Base-by-base conservation (phyloP, 1,140 invertebrate genomes). In the Hycleus phaleratus region DNA sequence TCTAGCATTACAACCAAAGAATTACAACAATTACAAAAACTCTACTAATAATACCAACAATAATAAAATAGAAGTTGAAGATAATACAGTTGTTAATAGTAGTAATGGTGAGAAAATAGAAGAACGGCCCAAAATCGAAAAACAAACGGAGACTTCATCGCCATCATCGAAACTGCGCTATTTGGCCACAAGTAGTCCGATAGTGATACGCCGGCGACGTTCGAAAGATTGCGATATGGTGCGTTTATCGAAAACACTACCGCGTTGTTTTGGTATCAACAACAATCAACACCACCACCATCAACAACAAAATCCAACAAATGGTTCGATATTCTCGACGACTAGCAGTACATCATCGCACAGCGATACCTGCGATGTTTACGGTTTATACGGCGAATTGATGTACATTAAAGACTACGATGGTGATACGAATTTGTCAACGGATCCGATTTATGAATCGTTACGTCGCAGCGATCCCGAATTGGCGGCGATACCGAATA, bases 371-470 rank as follows among this genome's bases (percentile, higher is more conserved):
- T 91, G 87, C 67, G 89, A 93, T 71, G 90, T 95, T 0, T 94
- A 93, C 70, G 91, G 90, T 0, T 75, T 95, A 0, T 95, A 94
- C 67, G 89, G 88, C 0, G 91, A 94, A 67, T 75, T 95, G 24
- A 91, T 95, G 80, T 91, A 91, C 71, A 85, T 93, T 2, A 90
- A 88, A 68, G 88, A 93, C 71, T 90, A 90, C 65, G 88, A 90
- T 46, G 87, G 87, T 8, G 88, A 92, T 65, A 82, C 84, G 11
- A 82, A 83, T 55, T 81, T 82, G 0, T 78, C 82, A 40, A 83
- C 85, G 38, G 83, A 87, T 56, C 82, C 85, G 1, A 80, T 87
- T 18, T 86, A 87, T 63, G 88, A 91, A 68, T 81, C 84, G 0
- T 72, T 91, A 26, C 74, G 88, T 26, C 78, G 87, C 26, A 90